Evolutionary conservation across 92 coral and sea anemone species (phyloP), one percentile per base, ranked within the genome.

Genomic region (Siderastrea radians): DNA sequence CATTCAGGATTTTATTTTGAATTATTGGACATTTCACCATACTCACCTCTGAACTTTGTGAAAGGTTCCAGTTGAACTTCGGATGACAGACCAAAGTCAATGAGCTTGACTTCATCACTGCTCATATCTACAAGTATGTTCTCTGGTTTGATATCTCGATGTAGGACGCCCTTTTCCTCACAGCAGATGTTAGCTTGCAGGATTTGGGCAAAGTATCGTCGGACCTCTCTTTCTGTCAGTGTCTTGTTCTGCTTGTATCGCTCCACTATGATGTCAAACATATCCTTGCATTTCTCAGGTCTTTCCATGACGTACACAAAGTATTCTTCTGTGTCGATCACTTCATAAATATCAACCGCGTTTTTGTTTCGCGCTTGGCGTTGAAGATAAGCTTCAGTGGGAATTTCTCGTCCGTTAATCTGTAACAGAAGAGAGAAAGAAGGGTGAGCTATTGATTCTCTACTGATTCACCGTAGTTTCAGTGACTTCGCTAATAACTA

Each of bases 61-160:
- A 71, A 72, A 46, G 87, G 79, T 6, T 59, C 59, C 16, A 48
- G n/a, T 70, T 83, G 87, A 3, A 71, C 13, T 59, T 71, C 79
- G 5, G 87, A 83, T 1, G 87, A 63, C 72, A 83, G 51, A 12
- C 87, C 87, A 54, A 83, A 83, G 59, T 83, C 87, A 49, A 74
- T 83, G 38, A 83, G 45, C 61, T 83, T 83, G 13, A 61, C 87
- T 38, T 83, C 87, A 13, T 83, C 87, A 83, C 60, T 61, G 47
- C 19, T 11, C 79, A 83, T 6, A 63, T 83, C 87, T 49, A 83
- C 59, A 70, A 83, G 11, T 50, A 83, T 83, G 17, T 83, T 83
- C 14, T 83, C 87, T 15, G 78, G 78, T 12, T 83, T 83, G 14
- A 83, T 48, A 49, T 83, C 87, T 19, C 87, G 79, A n/a, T 71